Evolutionary conservation across 2,113 vertebrate species (phyloP).

Genomic region (Ceratotherium simum): DNA sequence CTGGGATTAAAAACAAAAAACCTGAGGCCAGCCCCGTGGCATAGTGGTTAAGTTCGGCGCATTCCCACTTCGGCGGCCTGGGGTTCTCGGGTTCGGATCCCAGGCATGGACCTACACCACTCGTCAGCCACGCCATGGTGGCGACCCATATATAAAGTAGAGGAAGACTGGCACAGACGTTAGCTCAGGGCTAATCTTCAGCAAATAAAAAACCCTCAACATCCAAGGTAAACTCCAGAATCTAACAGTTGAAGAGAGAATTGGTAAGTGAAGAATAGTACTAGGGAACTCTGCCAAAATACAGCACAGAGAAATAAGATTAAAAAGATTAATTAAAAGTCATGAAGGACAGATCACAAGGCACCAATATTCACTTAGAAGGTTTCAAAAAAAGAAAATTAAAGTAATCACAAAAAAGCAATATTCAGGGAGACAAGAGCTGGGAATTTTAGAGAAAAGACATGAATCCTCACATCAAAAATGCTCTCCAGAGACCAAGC

Average conservation of each 20-base stretch:
- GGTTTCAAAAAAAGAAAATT: conserved; percentile 31
- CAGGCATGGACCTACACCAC: no score
- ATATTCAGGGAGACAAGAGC: background rate
- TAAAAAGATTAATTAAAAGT: conserved; percentile 30
- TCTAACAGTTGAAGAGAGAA: conserved; percentile 2
- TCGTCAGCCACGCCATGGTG: no score
- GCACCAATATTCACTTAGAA: background rate
- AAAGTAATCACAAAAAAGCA: background rate
- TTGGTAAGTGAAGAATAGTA: background rate
- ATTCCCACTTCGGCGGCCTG: no score
- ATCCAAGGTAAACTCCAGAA: background rate
- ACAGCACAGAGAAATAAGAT: conserved; percentile 10
- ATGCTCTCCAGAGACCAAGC: background rate
- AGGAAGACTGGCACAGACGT: no score
- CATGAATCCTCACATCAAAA: background rate
- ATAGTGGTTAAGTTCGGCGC: no score
- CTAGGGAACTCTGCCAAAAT: background rate
- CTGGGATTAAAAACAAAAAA: background rate
- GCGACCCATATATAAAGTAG: no score
- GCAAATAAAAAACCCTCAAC: background rate
- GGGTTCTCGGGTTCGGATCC: no score
- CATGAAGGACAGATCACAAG: background rate
- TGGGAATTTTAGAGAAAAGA: background rate
- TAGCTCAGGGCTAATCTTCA: no score
- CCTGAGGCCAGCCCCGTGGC: no score